These are phyloP conservation scores for Pongo abelii DNA, from an alignment of 2,113 vertebrate genomes.

Conservation along the genomic window DNA sequence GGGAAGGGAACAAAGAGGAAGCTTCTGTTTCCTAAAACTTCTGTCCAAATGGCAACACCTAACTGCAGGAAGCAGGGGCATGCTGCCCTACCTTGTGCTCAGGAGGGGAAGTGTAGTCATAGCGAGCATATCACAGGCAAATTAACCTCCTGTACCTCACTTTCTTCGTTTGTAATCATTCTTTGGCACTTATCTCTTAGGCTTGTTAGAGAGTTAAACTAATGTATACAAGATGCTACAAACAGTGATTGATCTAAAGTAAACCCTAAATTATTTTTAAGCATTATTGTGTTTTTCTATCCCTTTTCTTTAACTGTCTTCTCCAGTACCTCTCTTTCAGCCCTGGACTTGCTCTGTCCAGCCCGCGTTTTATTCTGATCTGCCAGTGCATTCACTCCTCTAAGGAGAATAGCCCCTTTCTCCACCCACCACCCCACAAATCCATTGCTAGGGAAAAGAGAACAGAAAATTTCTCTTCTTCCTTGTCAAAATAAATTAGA, in stretches of 20 bases:
- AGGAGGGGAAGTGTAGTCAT: background rate
- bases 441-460: background rate
- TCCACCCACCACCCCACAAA: background rate
- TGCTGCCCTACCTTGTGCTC: no score
- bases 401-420: background rate
- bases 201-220: background rate
- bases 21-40: background rate
- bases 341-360: background rate
- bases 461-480: background rate
- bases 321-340: background rate
- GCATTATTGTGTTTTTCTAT: background rate
- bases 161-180: background rate
- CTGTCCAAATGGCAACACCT: background rate
- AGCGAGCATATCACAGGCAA: background rate
- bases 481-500: background rate
- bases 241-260: background rate
- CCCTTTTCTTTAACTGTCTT: background rate
- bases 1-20: background rate
- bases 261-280: background rate
- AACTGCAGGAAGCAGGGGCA: background rate
- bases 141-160: no score
- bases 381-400: background rate
- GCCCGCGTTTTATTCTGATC: background rate
- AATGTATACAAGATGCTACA: background rate
- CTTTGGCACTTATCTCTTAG: background rate